These are phyloP conservation scores for Triplophysa dalaica DNA, from an alignment of 2,113 vertebrate species.

Conservation along the genomic window DNA sequence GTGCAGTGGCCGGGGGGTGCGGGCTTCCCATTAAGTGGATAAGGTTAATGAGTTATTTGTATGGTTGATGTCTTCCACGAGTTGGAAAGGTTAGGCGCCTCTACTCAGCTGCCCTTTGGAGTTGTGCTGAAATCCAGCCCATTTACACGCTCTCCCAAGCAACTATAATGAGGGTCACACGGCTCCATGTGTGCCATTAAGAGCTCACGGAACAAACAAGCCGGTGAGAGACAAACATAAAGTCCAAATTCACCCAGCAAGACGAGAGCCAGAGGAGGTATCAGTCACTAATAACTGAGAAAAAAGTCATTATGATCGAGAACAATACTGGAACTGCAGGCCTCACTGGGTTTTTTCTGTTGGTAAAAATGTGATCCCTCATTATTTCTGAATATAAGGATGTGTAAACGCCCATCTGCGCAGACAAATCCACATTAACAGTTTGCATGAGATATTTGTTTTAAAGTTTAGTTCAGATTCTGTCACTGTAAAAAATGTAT, in stretches of 20 bases:
- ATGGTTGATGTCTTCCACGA: slow-evolving; percentile 74
- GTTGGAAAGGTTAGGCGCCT: slow-evolving; percentile 77
- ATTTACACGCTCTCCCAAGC: slow-evolving; percentile 72
- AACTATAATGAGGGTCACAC: slow-evolving; percentile 72
- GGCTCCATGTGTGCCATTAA: slow-evolving; percentile 28
- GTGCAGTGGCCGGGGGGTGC: slow-evolving; percentile 47
- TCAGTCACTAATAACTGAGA: no score
- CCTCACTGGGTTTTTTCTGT: no score
- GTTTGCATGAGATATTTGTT: no score
- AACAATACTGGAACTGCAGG: no score
- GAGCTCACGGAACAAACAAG: slow-evolving; percentile 35
- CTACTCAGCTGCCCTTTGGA: slow-evolving; percentile 76
- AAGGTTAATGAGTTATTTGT: slow-evolving; percentile 86
- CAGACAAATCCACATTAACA: no score
- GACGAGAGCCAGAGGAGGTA: background rate
- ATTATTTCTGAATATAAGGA: no score
- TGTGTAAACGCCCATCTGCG: no score
- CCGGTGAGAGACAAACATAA: slow-evolving; percentile 7
- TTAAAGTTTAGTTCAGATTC: no score
- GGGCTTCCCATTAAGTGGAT: slow-evolving; percentile 76
- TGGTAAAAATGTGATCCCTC: no score
- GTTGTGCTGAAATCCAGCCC: slow-evolving; percentile 47
- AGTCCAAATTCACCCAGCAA: background rate
- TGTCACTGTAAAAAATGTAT: no score
- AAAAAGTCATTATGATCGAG: no score